Base-by-base conservation (phyloP, 2,797 vertebrate species). In the Todus mexicanus region DNA sequence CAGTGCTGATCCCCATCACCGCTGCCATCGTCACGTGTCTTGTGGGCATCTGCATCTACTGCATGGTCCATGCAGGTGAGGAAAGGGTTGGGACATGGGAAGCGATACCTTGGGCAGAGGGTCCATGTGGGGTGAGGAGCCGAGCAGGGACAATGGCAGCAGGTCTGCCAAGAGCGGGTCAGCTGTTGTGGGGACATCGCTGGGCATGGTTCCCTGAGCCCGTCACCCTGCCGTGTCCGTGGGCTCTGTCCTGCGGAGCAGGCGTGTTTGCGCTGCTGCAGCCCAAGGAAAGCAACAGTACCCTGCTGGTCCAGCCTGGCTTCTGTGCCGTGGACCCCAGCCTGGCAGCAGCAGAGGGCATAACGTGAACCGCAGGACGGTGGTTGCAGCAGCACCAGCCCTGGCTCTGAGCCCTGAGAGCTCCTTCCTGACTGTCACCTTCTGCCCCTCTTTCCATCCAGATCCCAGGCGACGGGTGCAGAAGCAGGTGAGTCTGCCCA, bases 31-130 rank as follows among this genome's bases (percentile, higher is more conserved):
- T 96, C 71, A 40, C 84, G 0, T 93, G 87, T 50, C 47, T 95
- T 0, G 7, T 94, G 53, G 92, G 86, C 4, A 37, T 96, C 79
- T 73, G 85, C 70, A 45, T 97, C 27, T 69, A 94, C 89, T 69
- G 68, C 27, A 16, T 57, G 11, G 22, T 69, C 22, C 94, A 47
- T 22, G 45, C 37, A 85, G 91, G 97, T 98, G 79, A 96, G 97
- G 90, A 87, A 96, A 97, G 90, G n/a, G 8, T 80, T 47, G 56
- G 78, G 51, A 11, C 16, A 7, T 0, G 6, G 71, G 61, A 35
- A 16, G 37, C 2, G 3, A 63, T 22, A 21, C 22, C 12, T 60
- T 31, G 65, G 38, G 25, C 3, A 4, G 27, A 17, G 27, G 29
- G 21, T 27, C 64, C 11, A 3, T n/a, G 20, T 2, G 33, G 54